phyloP scores from a whole-genome alignment of 2,888 invertebrate genomes.

The Agrotis clavis region DNA sequence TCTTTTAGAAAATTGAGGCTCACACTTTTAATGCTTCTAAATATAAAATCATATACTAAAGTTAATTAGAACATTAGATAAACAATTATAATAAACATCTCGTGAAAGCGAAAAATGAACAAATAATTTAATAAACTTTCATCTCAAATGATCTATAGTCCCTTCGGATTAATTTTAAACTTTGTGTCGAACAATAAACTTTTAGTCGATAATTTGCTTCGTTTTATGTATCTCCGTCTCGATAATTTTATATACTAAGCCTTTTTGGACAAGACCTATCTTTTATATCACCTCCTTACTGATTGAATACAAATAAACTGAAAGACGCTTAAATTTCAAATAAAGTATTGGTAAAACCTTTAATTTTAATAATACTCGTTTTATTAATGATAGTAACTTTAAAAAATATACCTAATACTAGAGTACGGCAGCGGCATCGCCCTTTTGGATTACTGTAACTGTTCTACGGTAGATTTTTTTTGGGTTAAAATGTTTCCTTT shows the following conservation, averaged over 20 bases:
- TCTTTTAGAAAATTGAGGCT: too few species aligned
- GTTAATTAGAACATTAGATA: constrained; percentile 7
- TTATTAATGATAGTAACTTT: too few species aligned
- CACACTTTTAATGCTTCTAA: neutral
- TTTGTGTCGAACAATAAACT: constrained; percentile 8
- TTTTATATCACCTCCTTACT: neutral
- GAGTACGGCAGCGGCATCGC: too few species aligned
- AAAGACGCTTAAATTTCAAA: neutral
- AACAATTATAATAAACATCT: constrained; percentile 8
- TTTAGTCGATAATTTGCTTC: neutral
- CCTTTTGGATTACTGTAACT: too few species aligned
- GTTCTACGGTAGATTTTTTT: too few species aligned
- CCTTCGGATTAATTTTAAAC: constrained; percentile 20
- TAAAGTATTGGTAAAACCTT: too few species aligned
- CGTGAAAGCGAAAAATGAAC: neutral
- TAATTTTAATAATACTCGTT: too few species aligned
- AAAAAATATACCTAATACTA: too few species aligned
- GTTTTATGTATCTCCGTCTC: neutral
- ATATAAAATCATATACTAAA: neutral
- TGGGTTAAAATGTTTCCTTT: too few species aligned
- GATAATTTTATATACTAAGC: neutral
- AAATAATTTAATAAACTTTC: constrained; percentile 21
- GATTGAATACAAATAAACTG: too few species aligned
- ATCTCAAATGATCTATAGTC: constrained; percentile 10
- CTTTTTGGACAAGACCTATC: neutral